Base-by-base conservation (phyloP, 2,888 invertebrate species). In the Frankliniella intonsa region DNA sequence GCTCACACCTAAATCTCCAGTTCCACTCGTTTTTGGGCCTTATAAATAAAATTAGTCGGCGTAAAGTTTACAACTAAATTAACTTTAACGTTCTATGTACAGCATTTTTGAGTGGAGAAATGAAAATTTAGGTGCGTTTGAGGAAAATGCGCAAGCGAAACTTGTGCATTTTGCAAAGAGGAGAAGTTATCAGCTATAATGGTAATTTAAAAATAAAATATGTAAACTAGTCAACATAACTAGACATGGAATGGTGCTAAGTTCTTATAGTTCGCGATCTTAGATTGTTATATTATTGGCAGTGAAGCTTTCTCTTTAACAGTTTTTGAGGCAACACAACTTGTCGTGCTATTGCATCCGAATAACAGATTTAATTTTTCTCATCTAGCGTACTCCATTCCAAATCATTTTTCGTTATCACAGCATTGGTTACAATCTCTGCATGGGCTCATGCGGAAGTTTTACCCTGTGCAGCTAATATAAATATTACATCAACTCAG, bases 1-100 rank as follows among this genome's bases (percentile, higher is more conserved):
- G 10, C 22, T 25, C 25, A 76, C 69, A 76, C 69, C 69, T 76
- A 76, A 76, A 76, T 76, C 69, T 76, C 69, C 69, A 76, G 69
- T 76, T 76, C 69, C 69, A 76, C 69, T 76, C 69, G 38, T 9
- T 22, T n/a, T n/a, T 55, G 19, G 17, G n/a, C 17, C 62, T 76
- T 76, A 76, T 22, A 22, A 25, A 12, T 76, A 76, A 22, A n/a
- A 76, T 76, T 76, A 76, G 69, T 76, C 69, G 22, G 22, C 69
- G 25, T 25, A 22, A 25, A 10, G 22, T 76, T 25, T 62, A 62
- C 17, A 62, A 12, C 69, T 76, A 76, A 2, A 76, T 76, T 76
- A 76, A 76, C 69, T 22, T n/a, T 19, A 69, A 55, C 17, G n/a
- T n/a, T 69, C 69, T 76, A 76, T 76, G 22, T 76, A 76, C 69